Base-by-base conservation (phyloP, 2,888 invertebrate species). In the Danaus chrysippus region DNA sequence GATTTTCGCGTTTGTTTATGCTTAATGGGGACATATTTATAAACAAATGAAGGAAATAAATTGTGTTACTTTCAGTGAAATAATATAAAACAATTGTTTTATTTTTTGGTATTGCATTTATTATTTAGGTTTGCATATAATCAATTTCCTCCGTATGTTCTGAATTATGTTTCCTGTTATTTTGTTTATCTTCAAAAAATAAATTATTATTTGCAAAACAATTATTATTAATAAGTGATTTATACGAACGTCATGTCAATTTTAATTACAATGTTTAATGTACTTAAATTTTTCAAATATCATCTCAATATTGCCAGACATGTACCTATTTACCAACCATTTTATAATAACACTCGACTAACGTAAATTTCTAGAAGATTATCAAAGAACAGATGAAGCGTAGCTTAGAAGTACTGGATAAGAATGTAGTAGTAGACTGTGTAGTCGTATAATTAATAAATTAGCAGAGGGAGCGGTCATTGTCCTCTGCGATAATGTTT, bases 391-490 rank as follows among this genome's bases (percentile, higher is more conserved):
- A 42, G 59, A 57, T 42, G 60, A 61, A 61, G 65, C 63, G 61
- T 59, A 71, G 71, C 75, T 84, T 84, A 71, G 60, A 71, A 80
- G 79, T 69, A 77, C 73, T 83, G 86, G 86, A 56, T 73, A 74
- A 74, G 73, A 74, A 74, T 77, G n/a, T n/a, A n/a, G n/a, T n/a
- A n/a, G n/a, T n/a, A n/a, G n/a, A 74, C 49, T 49, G 10, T 76
- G 80, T 83, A 81, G 82, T 82, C 78, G 83, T 81, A 81, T 84
- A 88, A 89, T 90, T 90, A 88, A 87, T 89, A 88, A 87, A 88
- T 88, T 84, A 88, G 84, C 78, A 83, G 80, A 78, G 77, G 70
- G 75, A 73, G 82, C 82, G 89, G 89, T 89, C 88, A 73, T 86
- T 86, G 89, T 77, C 82, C 87, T 42, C 15, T 55, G 76, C 78